These are phyloP conservation scores for Falco cherrug DNA, from an alignment of 2,797 vertebrate species.

Conservation along the genomic window DNA sequence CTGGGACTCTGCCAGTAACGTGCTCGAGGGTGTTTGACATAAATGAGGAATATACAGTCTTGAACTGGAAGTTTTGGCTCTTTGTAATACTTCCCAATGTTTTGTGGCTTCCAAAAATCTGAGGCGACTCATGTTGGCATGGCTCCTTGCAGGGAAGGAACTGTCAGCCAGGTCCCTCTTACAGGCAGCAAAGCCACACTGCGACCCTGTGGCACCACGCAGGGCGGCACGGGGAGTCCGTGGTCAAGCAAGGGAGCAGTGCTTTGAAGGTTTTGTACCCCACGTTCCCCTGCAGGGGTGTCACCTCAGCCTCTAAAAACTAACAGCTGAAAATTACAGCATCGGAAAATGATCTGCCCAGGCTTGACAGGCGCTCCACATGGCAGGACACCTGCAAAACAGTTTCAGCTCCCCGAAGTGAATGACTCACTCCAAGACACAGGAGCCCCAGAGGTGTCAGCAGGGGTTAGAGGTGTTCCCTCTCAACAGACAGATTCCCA, in stretches of 20 bases:
- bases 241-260: not conserved
- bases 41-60: not conserved
- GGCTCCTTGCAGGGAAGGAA: not conserved
- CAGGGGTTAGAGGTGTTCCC: not conserved
- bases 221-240: accelerated
- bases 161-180: not conserved
- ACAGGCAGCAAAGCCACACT: not conserved
- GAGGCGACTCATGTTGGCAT: not conserved
- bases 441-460: not conserved
- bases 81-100: not conserved
- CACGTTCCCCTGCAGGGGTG: not conserved
- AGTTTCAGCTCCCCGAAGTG: not conserved
- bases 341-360: not conserved
- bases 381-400: not conserved
- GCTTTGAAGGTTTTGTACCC: not conserved
- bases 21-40: not conserved
- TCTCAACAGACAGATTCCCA: not conserved
- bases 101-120: not conserved
- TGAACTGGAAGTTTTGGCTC: not conserved
- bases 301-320: not conserved
- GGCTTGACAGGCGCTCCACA: not conserved
- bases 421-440: not conserved
- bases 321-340: not conserved
- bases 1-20: not conserved
- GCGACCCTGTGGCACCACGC: not conserved